Base-by-base conservation (phyloP, 2,797 vertebrate genomes). In the Phyllotis vaccarum region DNA sequence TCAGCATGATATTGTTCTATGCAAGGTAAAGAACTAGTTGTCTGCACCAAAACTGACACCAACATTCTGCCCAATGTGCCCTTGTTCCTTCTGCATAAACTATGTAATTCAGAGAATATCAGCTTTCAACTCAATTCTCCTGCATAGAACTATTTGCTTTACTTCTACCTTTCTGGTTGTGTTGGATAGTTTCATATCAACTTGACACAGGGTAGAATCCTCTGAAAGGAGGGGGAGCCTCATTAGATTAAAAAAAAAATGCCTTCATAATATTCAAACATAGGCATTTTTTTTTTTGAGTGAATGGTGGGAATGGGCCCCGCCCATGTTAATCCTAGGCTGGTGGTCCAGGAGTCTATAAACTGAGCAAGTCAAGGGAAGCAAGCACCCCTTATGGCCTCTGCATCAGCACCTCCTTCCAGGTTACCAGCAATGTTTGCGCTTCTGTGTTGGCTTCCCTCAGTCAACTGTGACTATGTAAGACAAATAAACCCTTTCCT, bases 81-180 rank as follows among this genome's bases (percentile, higher is more conserved):
- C 37, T 43, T 94, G 37, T 92, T 89, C 11, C 34, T 88, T 72
- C 22, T 80, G 40, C 24, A 31, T 72, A 66, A 89, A 64, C 56
- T 17, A 62, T 94, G 31, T 13, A 85, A 43, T 14, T 80, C 62
- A 72, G 62, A 86, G 22, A 3, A 46, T 89, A 75, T 64, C 24
- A 34, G 5, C 74, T 95, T 95, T 68, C 29, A 81, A 22, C 3
- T 96, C 6, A 54, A 0, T 72, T 94, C 9, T 34, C 10, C 78
- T 66, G 94, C 94, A 60, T 22, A 95, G 21, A 80, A 10, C 13
- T 1, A 34, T 68, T 94, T 94, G 60, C 86, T 96, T 88, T 76
- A 86, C 52, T 81, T 75, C n/a, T 90, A 46, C 5, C 40, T 9
- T 94, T 40, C 46, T 83, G 17, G 6, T 46, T 86, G 31, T 85